A percentile compares a stretch with the other conserved stretches of the same genome.
These are phyloP conservation scores for Gisinianus flammeolus DNA, from an alignment of 2,888 invertebrate species.

Conservation along the genomic window DNA sequence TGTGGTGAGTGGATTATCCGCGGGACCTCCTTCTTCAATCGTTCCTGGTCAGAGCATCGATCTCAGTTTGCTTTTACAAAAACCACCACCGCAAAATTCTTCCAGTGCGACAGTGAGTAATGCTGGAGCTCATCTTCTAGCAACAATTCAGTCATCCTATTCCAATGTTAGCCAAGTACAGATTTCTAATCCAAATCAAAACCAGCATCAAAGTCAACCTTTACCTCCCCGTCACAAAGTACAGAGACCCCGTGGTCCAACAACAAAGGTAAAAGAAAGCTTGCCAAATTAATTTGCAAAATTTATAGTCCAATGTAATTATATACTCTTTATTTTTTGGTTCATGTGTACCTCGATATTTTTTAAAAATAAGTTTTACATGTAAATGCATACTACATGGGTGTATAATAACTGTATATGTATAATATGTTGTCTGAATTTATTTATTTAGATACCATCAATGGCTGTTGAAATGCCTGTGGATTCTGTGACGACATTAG, in stretches of 20 bases:
- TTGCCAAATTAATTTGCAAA: too few relatives aligned
- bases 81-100: constrained; percentile 48
- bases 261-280: constrained; percentile 53
- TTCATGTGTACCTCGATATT: background rate
- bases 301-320: too few relatives aligned
- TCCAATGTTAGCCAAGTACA: constrained; percentile 35
- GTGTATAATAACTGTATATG: too few relatives aligned
- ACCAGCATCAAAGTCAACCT: constrained; percentile 35
- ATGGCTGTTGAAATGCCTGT: constrained; percentile 97
- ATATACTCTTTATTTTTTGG: background rate
- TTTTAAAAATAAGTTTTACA: background rate
- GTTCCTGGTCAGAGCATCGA: constrained; percentile 57
- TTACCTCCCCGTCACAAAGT: constrained; percentile 56
- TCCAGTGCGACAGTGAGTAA: constrained; percentile 46
- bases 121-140: constrained; percentile 55
- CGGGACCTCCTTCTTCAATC: constrained; percentile 36
- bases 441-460: constrained; percentile 76
- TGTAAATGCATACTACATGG: background rate
- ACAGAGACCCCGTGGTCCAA: constrained; percentile 48
- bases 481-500: constrained; percentile 77
- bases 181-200: constrained; percentile 19
- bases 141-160: constrained; percentile 54
- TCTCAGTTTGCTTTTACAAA: constrained; percentile 50
- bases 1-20: constrained; percentile 10
- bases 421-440: background rate